Conservation (phyloP, 2,888 invertebrate species). For the Sylvicola cinctus region DNA sequence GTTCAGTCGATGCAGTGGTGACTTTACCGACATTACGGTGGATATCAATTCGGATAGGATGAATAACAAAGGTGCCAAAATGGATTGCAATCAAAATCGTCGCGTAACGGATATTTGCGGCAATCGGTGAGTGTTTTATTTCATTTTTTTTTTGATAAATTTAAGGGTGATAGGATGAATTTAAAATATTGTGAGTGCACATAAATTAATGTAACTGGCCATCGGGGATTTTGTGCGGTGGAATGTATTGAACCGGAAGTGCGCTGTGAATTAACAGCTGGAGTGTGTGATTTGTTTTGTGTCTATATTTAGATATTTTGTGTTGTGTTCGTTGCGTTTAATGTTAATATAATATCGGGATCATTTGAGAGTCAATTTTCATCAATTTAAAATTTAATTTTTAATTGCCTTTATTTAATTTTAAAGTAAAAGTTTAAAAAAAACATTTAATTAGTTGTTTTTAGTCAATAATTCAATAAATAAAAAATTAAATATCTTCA, state of each 20-base stretch:
- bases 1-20: conserved; percentile 7
- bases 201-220: too few relatives aligned
- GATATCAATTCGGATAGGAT: not conserved
- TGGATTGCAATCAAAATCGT: not conserved
- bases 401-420: too few relatives aligned
- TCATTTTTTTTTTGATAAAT: not conserved
- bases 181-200: too few relatives aligned
- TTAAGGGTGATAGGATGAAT: too few relatives aligned
- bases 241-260: too few relatives aligned
- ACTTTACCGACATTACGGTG: not conserved
- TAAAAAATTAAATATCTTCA: too few relatives aligned
- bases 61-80: not conserved
- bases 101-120: not conserved
- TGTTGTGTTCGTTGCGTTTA: not conserved
- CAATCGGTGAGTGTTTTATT: conserved; percentile 1
- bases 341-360: not conserved
- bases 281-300: not conserved
- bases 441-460: too few relatives aligned
- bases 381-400: too few relatives aligned
- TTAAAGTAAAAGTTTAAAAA: too few relatives aligned
- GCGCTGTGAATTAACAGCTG: not conserved
- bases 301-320: not conserved
- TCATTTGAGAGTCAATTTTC: too few relatives aligned
- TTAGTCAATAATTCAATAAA: too few relatives aligned
- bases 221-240: too few relatives aligned